A percentile compares a stretch with the other conserved stretches of the same genome.
These are phyloP conservation scores for Tragelaphus strepsiceros DNA, from an alignment of 2,113 vertebrate species.

Conservation along the genomic window DNA sequence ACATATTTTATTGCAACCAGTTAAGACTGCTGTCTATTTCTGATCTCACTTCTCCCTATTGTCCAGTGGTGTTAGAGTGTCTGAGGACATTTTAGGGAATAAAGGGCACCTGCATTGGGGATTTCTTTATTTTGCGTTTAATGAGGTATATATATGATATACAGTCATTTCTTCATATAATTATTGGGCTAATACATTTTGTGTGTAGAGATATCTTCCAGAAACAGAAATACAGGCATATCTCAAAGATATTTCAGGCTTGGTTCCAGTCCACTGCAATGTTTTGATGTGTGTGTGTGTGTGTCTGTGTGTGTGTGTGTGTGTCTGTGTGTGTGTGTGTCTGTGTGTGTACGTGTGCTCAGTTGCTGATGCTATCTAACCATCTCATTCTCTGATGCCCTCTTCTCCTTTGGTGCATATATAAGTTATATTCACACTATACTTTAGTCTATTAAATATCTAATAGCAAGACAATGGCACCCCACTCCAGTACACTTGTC, in stretches of 20 bases:
- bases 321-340: neutral
- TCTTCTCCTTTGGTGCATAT: neutral
- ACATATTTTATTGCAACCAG: neutral
- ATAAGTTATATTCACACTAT: neutral
- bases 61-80: neutral
- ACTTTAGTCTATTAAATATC: neutral
- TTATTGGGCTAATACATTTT: neutral
- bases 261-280: neutral
- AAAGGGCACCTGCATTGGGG: neutral
- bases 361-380: neutral
- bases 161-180: neutral
- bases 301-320: neutral
- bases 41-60: neutral
- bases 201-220: neutral
- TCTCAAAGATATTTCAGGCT: neutral
- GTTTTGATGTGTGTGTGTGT: neutral
- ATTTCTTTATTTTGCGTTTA: neutral
- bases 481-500: too few relatives aligned
- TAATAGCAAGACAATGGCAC: too few relatives aligned
- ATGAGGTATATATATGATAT: neutral
- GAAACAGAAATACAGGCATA: neutral
- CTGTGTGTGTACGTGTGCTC: rapidly evolving
- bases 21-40: neutral
- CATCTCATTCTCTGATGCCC: neutral
- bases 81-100: neutral